phyloP scores from a whole-genome alignment of 2,888 invertebrate genomes.

The Cheilosia impressa region DNA sequence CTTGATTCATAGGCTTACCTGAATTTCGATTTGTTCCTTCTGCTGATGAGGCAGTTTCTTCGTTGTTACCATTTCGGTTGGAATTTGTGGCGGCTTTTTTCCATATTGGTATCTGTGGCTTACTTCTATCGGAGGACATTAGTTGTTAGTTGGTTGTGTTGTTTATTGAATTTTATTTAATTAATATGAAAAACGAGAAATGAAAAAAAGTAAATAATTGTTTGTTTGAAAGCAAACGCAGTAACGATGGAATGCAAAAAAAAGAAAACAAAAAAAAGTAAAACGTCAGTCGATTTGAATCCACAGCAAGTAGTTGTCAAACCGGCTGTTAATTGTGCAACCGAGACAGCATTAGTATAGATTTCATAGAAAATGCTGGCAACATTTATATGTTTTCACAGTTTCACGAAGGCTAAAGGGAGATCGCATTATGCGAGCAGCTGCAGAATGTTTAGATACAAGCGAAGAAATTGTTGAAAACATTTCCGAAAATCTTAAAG shows the following conservation, averaged over 20 bases:
- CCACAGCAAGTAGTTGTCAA: slow-evolving; percentile 68
- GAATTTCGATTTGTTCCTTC: slow-evolving; percentile 40
- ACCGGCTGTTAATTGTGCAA: slow-evolving; percentile 65
- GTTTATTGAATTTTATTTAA: background rate
- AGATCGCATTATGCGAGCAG: slow-evolving; percentile 18
- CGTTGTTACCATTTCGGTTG: slow-evolving; percentile 41
- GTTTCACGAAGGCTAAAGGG: background rate
- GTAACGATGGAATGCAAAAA: slow-evolving; percentile 54
- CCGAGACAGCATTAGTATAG: slow-evolving; percentile 8
- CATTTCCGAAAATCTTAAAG: slow-evolving; percentile 15
- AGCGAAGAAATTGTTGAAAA: slow-evolving; percentile 16
- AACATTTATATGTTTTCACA: slow-evolving; percentile 63
- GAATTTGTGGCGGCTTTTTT: slow-evolving; percentile 33
- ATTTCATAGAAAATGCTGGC: slow-evolving; percentile 33
- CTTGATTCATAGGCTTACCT: slow-evolving; percentile 44
- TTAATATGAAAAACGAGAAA: background rate
- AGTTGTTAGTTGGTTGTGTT: slow-evolving; percentile 31
- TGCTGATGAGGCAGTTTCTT: slow-evolving; percentile 64
- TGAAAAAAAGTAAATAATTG: background rate
- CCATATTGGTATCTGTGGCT: slow-evolving; percentile 44
- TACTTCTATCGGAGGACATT: slow-evolving; percentile 51
- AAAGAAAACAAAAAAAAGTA: slow-evolving; percentile 40
- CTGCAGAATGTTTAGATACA: slow-evolving; percentile 37
- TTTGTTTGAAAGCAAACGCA: slow-evolving; percentile 45
- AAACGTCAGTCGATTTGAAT: slow-evolving; percentile 71